Evolutionary conservation across 2,797 vertebrate genomes (phyloP).

Genomic region (Anguilla pacifica): DNA sequence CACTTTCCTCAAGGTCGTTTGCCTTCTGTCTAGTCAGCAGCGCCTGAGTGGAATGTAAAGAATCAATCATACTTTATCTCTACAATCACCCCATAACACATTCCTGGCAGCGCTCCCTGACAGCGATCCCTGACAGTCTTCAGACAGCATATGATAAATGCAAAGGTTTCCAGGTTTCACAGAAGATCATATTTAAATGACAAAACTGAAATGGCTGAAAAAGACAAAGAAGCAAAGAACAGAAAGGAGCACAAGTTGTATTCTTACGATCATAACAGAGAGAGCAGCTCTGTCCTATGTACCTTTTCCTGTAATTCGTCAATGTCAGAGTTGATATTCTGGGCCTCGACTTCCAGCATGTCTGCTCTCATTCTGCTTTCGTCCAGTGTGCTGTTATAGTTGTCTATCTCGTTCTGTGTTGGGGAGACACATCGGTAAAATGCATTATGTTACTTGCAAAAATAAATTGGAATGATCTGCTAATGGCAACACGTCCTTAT

Average conservation of each 20-base stretch:
- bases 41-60: constrained; percentile 65
- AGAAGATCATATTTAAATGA: background rate
- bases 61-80: background rate
- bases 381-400: constrained; percentile 70
- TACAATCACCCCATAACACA: background rate
- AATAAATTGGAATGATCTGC: background rate
- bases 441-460: background rate
- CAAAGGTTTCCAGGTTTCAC: background rate
- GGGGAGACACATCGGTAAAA: background rate
- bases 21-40: constrained; percentile 58
- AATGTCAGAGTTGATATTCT: constrained; percentile 71
- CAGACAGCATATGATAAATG: background rate
- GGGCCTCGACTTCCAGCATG: constrained; percentile 75
- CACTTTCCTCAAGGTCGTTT: constrained; percentile 53
- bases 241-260: constrained; percentile 2
- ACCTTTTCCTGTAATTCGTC: constrained; percentile 78
- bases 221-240: background rate
- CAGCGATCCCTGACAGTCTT: background rate
- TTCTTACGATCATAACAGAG: background rate
- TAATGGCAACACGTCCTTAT: background rate
- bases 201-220: background rate
- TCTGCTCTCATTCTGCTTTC: constrained; percentile 66
- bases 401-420: constrained; percentile 68
- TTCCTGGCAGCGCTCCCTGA: background rate
- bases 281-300: background rate